Percentiles rank a stretch among this genome's conserved stretches.
Conservation (phyloP, 2,797 vertebrate genomes). For the Crax fasciolata region DNA sequence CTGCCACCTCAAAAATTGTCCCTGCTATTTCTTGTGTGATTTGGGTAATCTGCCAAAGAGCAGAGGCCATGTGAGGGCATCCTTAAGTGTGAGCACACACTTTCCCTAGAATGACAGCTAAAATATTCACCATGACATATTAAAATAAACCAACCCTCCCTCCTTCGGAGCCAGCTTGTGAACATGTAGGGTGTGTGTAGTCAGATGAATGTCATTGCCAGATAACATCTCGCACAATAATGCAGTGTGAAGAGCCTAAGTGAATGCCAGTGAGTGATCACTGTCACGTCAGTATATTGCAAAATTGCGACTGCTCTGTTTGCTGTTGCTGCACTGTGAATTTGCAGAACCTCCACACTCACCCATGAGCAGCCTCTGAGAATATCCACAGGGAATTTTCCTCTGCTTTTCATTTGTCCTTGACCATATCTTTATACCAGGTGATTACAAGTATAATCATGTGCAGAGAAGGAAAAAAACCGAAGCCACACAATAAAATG, state of each 20-base stretch:
- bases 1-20: neutral
- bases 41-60: neutral
- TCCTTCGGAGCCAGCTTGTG: constrained; percentile 30
- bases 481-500: neutral
- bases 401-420: neutral
- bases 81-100: neutral
- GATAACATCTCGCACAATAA: constrained; percentile 29
- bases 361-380: neutral
- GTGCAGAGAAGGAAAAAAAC: neutral
- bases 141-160: constrained; percentile 64
- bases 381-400: neutral
- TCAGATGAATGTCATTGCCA: constrained; percentile 40
- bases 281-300: neutral
- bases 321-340: neutral
- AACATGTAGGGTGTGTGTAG: constrained; percentile 39
- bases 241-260: neutral
- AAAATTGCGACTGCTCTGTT: constrained; percentile 2
- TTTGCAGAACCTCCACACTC: neutral
- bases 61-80: neutral
- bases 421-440: neutral
- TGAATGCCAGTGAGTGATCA: neutral
- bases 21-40: neutral
- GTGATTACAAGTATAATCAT: neutral
- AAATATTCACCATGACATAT: constrained; percentile 45
- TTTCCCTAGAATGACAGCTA: neutral